Conservation (phyloP, 2,797 vertebrate species). For the Ataeniobius toweri region DNA sequence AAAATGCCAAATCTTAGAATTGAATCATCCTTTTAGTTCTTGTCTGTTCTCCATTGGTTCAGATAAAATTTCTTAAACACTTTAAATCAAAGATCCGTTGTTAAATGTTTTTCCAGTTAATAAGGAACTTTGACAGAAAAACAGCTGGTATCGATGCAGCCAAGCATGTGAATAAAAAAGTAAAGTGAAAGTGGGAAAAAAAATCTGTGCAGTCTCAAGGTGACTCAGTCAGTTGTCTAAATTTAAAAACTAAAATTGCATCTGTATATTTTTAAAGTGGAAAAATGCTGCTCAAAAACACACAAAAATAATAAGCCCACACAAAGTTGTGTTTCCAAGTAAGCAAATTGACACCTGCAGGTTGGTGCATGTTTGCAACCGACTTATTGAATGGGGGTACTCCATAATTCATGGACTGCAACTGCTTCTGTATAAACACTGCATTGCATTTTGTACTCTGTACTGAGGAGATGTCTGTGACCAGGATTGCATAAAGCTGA, state of each 20-base stretch:
- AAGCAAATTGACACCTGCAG: constrained; percentile 36
- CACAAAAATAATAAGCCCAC: not conserved
- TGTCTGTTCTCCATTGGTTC: too few relatives aligned
- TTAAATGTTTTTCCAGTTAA: not conserved
- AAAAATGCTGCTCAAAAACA: not conserved
- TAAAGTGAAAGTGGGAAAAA: not conserved
- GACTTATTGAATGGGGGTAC: constrained; percentile 40
- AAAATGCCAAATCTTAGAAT: not conserved
- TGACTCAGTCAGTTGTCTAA: not conserved
- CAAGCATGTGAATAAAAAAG: not conserved
- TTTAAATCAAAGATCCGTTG: not conserved
- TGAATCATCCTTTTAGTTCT: not conserved
- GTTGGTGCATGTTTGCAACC: constrained; percentile 21
- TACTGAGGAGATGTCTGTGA: constrained; percentile 41
- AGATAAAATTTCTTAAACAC: not conserved
- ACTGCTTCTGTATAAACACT: constrained; percentile 40
- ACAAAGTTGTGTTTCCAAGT: constrained; percentile 15
- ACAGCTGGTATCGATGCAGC: not conserved
- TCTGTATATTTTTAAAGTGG: not conserved
- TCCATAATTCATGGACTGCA: constrained; percentile 59
- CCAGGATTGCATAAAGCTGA: constrained; percentile 56
- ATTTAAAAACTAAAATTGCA: not conserved
- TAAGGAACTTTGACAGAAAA: not conserved
- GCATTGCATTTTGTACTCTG: constrained; percentile 40
- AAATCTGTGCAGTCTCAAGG: not conserved